phyloP scores from a whole-genome alignment of 2,888 invertebrate species.

The Schrankia costaestrigalis region DNA sequence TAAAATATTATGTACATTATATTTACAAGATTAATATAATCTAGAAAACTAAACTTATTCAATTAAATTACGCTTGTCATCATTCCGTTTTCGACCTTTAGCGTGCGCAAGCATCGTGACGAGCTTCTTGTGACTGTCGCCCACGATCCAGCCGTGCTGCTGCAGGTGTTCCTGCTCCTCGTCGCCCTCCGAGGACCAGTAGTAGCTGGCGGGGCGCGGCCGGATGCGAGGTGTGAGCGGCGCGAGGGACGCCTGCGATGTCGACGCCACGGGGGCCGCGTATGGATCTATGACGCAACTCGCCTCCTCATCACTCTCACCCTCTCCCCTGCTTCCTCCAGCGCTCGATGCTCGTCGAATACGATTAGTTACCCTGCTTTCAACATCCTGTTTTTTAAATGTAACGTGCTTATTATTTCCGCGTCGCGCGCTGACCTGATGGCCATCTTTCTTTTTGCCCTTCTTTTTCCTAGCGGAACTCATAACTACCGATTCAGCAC shows the following conservation, averaged over 20 bases:
- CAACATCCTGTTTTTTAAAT: slow-evolving; percentile 43
- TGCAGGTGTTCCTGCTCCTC: slow-evolving; percentile 83
- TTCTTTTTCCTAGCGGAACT: slow-evolving; percentile 47
- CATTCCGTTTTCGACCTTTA: slow-evolving; percentile 78
- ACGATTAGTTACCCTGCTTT: slow-evolving; percentile 46
- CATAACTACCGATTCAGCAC: slow-evolving; percentile 50
- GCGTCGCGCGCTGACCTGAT: slow-evolving; percentile 36
- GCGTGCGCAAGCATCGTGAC: slow-evolving; percentile 90
- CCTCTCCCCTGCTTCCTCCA: slow-evolving; percentile 14
- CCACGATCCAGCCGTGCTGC: slow-evolving; percentile 92
- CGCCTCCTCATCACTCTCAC: slow-evolving; percentile 10
- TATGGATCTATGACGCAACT: slow-evolving; percentile 16
- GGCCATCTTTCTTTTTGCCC: slow-evolving; percentile 45
- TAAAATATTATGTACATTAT: slow-evolving; percentile 63
- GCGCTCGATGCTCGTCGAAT: slow-evolving; percentile 43
- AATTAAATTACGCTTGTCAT: slow-evolving; percentile 52
- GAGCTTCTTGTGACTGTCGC: slow-evolving; percentile 89
- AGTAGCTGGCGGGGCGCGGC: slow-evolving; percentile 70
- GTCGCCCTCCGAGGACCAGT: slow-evolving; percentile 82
- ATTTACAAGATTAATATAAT: slow-evolving; percentile 61
- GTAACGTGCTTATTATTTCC: slow-evolving; percentile 37
- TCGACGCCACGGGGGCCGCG: slow-evolving; percentile 24
- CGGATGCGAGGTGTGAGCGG: slow-evolving; percentile 29
- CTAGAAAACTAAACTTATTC: slow-evolving; percentile 51
- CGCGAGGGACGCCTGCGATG: slow-evolving; percentile 9